Evolutionary conservation across 2,797 vertebrate genomes (phyloP).

Genomic region (Yasuhikotakia modesta): DNA sequence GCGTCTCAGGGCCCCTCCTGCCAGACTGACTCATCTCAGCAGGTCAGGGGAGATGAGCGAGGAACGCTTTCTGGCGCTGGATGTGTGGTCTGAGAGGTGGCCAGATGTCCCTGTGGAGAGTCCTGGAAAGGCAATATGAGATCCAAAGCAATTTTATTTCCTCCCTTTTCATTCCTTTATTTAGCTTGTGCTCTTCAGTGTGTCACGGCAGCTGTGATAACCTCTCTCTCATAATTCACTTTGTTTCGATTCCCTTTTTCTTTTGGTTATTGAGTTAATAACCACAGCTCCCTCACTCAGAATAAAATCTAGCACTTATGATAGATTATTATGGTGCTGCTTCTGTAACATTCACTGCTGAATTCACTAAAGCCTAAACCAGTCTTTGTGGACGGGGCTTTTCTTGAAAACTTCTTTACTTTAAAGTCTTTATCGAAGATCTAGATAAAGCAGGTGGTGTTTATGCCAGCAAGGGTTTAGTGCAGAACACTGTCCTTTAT

Average conservation of each 20-base stretch:
- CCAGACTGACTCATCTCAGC: constrained; percentile 70
- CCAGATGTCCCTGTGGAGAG: background rate
- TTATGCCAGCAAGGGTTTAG: too few relatives aligned
- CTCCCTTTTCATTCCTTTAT: constrained; percentile 68
- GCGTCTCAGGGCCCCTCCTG: constrained; percentile 69
- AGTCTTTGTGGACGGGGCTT: too few relatives aligned
- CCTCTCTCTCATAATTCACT: constrained; percentile 69
- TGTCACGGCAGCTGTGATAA: constrained; percentile 63
- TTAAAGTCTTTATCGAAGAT: too few relatives aligned
- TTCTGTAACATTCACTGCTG: background rate
- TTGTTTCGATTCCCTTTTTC: constrained; percentile 56
- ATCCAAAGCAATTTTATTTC: constrained; percentile 55
- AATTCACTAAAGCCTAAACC: background rate
- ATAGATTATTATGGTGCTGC: constrained; percentile 6
- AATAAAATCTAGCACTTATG: constrained; percentile 20
- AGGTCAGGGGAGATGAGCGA: constrained; percentile 71
- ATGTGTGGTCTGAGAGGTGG: background rate
- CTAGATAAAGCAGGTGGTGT: too few relatives aligned
- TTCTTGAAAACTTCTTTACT: too few relatives aligned
- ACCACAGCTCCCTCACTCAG: constrained; percentile 46
- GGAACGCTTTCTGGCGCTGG: constrained; percentile 52
- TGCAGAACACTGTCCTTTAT: too few relatives aligned
- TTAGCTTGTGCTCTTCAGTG: constrained; percentile 54
- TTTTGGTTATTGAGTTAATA: constrained; percentile 71
- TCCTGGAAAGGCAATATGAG: constrained; percentile 40